Evolutionary conservation across 2,113 vertebrate species (phyloP).

Genomic region (human): GRCh38 chr5:40228001-40228500

Average conservation of each 20-base stretch:
- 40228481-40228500: background rate
- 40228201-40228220: background rate
- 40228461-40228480: background rate
- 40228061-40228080: background rate
- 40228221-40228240: background rate
- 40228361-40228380: background rate
- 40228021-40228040: background rate
- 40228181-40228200: background rate
- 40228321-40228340: background rate
- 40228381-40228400: background rate
- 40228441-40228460: background rate
- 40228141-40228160: background rate
- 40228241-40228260: background rate
- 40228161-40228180: background rate
- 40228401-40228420: background rate
- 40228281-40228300: background rate
- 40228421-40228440: background rate
- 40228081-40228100: background rate
- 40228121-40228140: background rate
- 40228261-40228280: background rate
- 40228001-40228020: slow-evolving; percentile 1
- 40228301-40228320: background rate
- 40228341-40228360: background rate
- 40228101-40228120: background rate
- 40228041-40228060: background rate